Evolutionary conservation across 92 coral and sea anemone genomes (phyloP).

Genomic region (Epizoanthus illoricatus): DNA sequence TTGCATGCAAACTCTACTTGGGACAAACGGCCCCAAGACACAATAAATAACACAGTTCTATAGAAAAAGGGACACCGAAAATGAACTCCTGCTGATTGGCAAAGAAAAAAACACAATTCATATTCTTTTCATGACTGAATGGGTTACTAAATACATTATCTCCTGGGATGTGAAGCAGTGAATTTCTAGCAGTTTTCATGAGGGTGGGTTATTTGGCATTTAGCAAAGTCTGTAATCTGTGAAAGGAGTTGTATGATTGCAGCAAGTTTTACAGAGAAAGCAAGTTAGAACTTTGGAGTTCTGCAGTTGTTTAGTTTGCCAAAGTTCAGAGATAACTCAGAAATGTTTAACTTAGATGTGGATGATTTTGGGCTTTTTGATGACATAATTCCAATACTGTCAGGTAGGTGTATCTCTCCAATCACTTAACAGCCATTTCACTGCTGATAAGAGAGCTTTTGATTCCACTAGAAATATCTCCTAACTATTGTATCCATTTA

Average conservation of each 20-base stretch:
- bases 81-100: constrained; percentile 30
- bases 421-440: not conserved
- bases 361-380: constrained; percentile 43
- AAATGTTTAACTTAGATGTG: constrained; percentile 36
- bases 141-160: constrained; percentile 38
- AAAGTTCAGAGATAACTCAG: not conserved
- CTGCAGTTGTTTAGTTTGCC: constrained; percentile 9
- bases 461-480: no score
- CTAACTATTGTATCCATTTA: no score
- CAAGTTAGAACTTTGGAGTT: constrained; percentile 23
- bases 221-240: constrained; percentile 37
- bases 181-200: constrained; percentile 35
- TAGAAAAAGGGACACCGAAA: not conserved
- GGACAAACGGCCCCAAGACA: constrained; percentile 31
- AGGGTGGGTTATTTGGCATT: constrained; percentile 40
- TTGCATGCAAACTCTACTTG: constrained; percentile 12
- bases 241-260: constrained; percentile 20
- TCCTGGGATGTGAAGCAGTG: constrained; percentile 42
- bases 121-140: constrained; percentile 36
- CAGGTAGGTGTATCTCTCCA: constrained; percentile 26
- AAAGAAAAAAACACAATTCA: constrained; percentile 26
- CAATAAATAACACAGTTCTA: constrained; percentile 10
- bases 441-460: not conserved
- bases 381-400: constrained; percentile 40
- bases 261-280: constrained; percentile 11